Conservation (phyloP, 2,113 vertebrate species). For the Ramphastos sulfuratus region DNA sequence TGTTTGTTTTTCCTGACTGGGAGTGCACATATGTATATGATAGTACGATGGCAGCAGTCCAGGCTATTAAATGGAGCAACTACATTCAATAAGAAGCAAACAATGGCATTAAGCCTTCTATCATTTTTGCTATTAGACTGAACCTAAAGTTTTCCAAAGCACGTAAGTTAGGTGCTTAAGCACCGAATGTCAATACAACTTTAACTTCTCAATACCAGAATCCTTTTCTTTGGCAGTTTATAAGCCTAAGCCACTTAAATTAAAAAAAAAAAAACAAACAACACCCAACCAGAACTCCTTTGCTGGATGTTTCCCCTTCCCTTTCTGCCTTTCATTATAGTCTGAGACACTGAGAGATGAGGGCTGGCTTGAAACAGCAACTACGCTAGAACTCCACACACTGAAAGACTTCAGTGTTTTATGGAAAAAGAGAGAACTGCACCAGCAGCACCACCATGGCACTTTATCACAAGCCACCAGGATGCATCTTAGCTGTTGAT, state of each 20-base stretch:
- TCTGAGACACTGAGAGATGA: neutral
- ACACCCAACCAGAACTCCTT: neutral
- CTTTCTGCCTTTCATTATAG: neutral
- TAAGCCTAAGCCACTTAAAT: neutral
- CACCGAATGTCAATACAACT: neutral
- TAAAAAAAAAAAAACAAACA: neutral
- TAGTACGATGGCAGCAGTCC: slow-evolving; percentile 27
- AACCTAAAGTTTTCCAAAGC: slow-evolving; percentile 9
- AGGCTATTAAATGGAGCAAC: slow-evolving; percentile 48
- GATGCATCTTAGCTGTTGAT: neutral
- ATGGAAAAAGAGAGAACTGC: neutral
- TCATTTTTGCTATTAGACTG: neutral
- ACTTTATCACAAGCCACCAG: neutral
- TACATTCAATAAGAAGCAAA: slow-evolving; percentile 41
- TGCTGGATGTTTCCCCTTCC: neutral
- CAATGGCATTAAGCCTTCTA: neutral
- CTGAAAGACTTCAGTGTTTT: neutral
- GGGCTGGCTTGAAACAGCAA: neutral
- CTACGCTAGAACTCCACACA: neutral
- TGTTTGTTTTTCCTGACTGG: slow-evolving; percentile 59
- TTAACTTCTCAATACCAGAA: neutral
- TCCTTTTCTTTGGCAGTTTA: neutral
- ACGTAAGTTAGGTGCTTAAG: neutral
- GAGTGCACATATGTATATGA: slow-evolving; percentile 26
- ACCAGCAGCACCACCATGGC: neutral